These are phyloP conservation scores for Ptychodera flava DNA, from an alignment of 35 echinoderm and acorn worm species.

Conservation along the genomic window DNA sequence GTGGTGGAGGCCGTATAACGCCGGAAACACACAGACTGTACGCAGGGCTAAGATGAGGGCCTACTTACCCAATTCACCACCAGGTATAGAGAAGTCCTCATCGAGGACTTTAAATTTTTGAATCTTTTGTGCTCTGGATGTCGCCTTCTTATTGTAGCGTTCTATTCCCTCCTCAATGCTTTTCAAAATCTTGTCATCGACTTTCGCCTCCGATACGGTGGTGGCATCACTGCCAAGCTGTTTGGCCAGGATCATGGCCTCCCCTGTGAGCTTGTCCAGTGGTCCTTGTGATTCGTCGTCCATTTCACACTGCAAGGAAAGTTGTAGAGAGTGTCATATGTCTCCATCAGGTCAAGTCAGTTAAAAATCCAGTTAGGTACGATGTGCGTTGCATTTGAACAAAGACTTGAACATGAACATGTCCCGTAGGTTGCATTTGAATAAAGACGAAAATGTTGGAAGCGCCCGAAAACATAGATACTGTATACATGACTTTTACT, in stretches of 20 bases:
- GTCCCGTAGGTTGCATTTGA: too few relatives aligned
- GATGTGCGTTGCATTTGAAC: too few relatives aligned
- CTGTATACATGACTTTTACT: too few relatives aligned
- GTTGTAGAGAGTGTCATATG: neutral
- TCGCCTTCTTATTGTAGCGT: conserved; percentile 63
- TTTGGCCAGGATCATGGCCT: conserved; percentile 60
- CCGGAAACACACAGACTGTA: too few relatives aligned
- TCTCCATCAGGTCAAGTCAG: too few relatives aligned
- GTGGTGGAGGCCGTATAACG: too few relatives aligned
- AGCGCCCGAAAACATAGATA: too few relatives aligned
- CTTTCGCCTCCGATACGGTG: conserved; percentile 69
- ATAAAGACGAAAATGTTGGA: too few relatives aligned
- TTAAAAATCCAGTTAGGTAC: too few relatives aligned
- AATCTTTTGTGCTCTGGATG: conserved; percentile 77
- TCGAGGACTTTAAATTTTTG: conserved; percentile 70
- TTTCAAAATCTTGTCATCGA: conserved; percentile 14
- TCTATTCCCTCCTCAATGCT: conserved; percentile 58
- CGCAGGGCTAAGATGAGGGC: neutral
- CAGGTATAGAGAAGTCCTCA: conserved; percentile 82
- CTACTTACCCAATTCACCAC: conserved; percentile 85
- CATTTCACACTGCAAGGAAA: conserved; percentile 42
- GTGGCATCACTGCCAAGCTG: conserved; percentile 50
- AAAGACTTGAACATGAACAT: too few relatives aligned
- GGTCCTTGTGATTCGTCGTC: conserved; percentile 45
- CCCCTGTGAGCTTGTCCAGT: conserved; percentile 41